Evolutionary conservation across 2,113 vertebrate genomes (phyloP).

Genomic region (Anseranas semipalmata): DNA sequence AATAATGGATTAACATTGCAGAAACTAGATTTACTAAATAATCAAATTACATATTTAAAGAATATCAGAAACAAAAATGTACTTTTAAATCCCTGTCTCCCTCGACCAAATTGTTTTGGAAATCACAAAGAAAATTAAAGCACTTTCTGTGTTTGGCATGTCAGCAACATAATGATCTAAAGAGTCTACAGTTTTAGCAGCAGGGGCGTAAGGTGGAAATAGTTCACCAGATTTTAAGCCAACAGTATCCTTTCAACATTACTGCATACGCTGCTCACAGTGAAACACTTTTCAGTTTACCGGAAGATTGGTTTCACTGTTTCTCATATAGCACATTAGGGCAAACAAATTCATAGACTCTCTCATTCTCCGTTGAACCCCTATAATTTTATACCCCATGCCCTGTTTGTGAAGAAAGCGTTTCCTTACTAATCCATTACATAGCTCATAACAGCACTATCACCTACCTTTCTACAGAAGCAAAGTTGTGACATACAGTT

Average conservation of each 20-base stretch:
- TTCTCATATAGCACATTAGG: background rate
- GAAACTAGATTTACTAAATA: background rate
- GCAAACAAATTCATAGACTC: background rate
- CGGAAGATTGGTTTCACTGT: background rate
- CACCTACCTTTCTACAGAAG: conserved; percentile 13
- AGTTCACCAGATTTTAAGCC: background rate
- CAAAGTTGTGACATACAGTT: background rate
- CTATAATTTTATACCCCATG: background rate
- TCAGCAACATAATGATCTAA: background rate
- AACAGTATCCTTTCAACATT: background rate
- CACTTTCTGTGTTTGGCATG: background rate
- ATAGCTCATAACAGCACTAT: background rate
- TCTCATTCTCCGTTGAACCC: background rate
- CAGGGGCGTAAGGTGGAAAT: background rate
- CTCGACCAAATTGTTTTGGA: background rate
- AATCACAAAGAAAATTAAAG: background rate
- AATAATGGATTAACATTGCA: background rate
- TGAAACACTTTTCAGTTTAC: background rate
- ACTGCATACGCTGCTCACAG: background rate
- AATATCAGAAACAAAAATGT: background rate
- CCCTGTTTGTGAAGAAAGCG: background rate
- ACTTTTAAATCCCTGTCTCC: background rate
- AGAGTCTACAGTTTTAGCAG: background rate
- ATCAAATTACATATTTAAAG: background rate
- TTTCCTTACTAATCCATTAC: background rate